Conservation (phyloP, 1,140 invertebrate species). For the Drosophila virilis region DNA sequence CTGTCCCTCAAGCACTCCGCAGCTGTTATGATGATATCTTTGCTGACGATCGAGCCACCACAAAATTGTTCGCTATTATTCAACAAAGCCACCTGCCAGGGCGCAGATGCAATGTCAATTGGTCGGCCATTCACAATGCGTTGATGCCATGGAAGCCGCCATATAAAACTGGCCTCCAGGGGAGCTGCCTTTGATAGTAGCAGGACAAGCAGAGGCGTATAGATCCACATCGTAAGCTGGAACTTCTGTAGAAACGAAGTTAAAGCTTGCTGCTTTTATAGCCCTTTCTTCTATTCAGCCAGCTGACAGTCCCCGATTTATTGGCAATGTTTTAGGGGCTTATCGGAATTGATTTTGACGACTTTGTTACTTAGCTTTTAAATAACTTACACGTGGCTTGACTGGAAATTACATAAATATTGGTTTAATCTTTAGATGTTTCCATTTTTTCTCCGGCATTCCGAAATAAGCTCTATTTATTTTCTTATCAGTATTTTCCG, state of each 20-base stretch:
- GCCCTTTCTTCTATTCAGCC: no score
- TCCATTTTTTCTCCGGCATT: no score
- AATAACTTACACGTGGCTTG: no score
- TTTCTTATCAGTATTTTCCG: no score
- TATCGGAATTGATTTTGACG: not conserved
- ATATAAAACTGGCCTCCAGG: not conserved
- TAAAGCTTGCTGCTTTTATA: constrained; percentile 1
- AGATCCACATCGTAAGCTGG: not conserved
- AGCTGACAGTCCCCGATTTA: not conserved
- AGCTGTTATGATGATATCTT: constrained; percentile 4
- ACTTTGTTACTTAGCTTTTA: not conserved
- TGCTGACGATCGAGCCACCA: constrained; percentile 1
- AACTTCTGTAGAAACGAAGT: not conserved
- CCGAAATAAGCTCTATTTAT: no score
- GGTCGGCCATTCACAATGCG: constrained; percentile 5
- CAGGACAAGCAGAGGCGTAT: not conserved
- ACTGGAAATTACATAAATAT: no score
- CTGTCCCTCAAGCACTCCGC: not conserved
- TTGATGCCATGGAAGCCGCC: not conserved
- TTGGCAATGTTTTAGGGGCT: not conserved
- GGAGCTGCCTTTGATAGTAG: not conserved
- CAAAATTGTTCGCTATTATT: not conserved
- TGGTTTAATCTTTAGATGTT: no score
- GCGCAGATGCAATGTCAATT: not conserved
- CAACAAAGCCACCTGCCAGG: constrained; percentile 13